These are phyloP conservation scores for Notechis scutatus DNA, from an alignment of 2,113 vertebrate genomes.

Conservation along the genomic window DNA sequence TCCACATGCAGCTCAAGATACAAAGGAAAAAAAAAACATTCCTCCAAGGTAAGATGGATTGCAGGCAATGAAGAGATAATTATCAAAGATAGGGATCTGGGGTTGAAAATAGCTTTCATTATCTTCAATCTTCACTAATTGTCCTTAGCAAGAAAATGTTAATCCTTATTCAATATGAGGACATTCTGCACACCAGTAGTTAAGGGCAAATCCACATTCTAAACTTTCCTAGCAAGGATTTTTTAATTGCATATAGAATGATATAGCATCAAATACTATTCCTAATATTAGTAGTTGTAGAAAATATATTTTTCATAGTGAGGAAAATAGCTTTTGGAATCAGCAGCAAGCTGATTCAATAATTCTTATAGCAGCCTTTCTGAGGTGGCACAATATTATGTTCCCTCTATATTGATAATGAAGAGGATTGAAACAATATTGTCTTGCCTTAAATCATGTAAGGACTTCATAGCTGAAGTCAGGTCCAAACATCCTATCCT, in stretches of 20 bases:
- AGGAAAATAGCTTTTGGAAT: conserved; percentile 25
- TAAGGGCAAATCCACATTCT: not conserved
- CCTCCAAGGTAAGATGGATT: conserved; percentile 18
- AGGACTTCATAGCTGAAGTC: not conserved
- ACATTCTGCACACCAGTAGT: conserved; percentile 56
- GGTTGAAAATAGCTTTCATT: conserved; percentile 62
- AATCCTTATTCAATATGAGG: conserved; percentile 66
- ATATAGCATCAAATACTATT: not conserved
- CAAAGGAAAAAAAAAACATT: not conserved
- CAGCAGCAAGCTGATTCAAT: not conserved
- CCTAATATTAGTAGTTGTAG: conserved; percentile 15
- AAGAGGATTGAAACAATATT: not conserved
- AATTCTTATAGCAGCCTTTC: not conserved
- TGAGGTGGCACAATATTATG: not conserved
- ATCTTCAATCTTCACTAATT: conserved; percentile 53
- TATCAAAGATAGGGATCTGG: conserved; percentile 21
- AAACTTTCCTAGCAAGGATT: not conserved
- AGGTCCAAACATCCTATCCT: not conserved
- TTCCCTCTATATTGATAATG: not conserved
- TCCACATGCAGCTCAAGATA: conserved; percentile 2
- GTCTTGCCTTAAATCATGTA: not conserved
- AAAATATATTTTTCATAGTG: conserved; percentile 27
- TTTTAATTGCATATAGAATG: not conserved
- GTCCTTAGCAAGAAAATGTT: conserved; percentile 45
- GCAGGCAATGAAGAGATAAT: conserved; percentile 15